Base-by-base conservation (phyloP, 2,113 vertebrate species). In the Leptosomus discolor region DNA sequence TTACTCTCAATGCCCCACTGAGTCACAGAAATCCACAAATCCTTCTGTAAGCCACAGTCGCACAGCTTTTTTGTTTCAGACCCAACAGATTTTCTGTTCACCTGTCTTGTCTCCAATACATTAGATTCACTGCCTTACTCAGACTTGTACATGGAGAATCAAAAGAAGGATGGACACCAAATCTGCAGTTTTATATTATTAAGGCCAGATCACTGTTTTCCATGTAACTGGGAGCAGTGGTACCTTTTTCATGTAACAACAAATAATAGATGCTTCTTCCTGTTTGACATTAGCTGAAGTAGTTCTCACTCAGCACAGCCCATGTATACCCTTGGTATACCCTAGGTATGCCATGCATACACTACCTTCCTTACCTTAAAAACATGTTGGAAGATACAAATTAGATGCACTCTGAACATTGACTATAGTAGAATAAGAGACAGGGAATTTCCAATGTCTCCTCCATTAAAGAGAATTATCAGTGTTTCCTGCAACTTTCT, bases 91-190 rank as follows among this genome's bases (percentile, higher is more conserved):
- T 67, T 54, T n/a, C 36, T 30, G 36, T 50, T 29, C 20, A 8
- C 2, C 2, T 2, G 2, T 45, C 15, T 30, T 63, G 20, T 57
- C 43, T 78, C 30, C 26, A 29, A 7, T 22, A 23, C 2, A 1
- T 41, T 30, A 53, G 8, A 45, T 56, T 50, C 2, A 1, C 17
- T 69, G 30, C 22, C 20, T 53, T 54, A 50, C 20, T 45, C 3
- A 34, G 46, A 12, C 46, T 61, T 0, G 0, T 19, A 65, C 8
- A 21, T 41, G 26, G 22, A 56, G 24, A 60, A 50, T n/a, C 43
- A n/a, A 48, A 53, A 54, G 19, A 73, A 57, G 24, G 19, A 37
- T 77, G 8, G 39, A 5, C 26, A 48, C 22, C 2, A 3, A 37
- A 60, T 45, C 11, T 20, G 2, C 13, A 37, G 5, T 53, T 92